Base-by-base conservation (phyloP, 2,113 vertebrate species). In the Pandion haliaetus region DNA sequence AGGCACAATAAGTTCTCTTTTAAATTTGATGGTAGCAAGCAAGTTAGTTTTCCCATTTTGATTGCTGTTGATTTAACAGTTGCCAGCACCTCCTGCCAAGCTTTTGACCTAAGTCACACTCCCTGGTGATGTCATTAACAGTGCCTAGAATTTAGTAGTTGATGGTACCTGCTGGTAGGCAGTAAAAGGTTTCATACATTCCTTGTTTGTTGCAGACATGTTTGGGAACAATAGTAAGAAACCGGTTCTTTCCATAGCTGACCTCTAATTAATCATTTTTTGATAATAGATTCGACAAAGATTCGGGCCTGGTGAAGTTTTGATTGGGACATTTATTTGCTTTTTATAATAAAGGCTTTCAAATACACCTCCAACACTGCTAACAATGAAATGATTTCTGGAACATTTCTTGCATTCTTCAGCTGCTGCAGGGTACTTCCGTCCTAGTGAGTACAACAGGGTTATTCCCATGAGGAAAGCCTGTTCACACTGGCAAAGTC, bases 1-100 rank as follows among this genome's bases (percentile, higher is more conserved):
- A 95, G 92, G 92, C 90, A 98, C 97, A 98, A 91, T 98, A 97
- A 98, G 96, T 93, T 98, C 98, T 98, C 97, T 98, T 98, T 98
- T 97, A 96, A 97, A 97, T 96, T 86, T 97, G 97, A 97, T 94
- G 96, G 95, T 95, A 86, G 95, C 82, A 95, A 97, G 95, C 85
- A 86, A 97, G 96, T 96, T 98, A 93, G 96, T 96, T 98, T 98
- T 98, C 94, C 93, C 95, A 73, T 93, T 98, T 90, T 98, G 97
- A 98, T 98, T 96, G 88, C 93, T 98, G 96, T 98, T 98, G 97
- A 97, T 97, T 98, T 98, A 98, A 79, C 78, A 88, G 91, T 96
- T 98, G 95, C 97, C 97, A 97, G 88, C 76, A 90, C 73, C 97
- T 98, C 97, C 97, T 97, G 97, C 98, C 96, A 98, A 97, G 96